Conservation (phyloP, 2,888 invertebrate genomes). For the Noctuana brunneofusca region DNA sequence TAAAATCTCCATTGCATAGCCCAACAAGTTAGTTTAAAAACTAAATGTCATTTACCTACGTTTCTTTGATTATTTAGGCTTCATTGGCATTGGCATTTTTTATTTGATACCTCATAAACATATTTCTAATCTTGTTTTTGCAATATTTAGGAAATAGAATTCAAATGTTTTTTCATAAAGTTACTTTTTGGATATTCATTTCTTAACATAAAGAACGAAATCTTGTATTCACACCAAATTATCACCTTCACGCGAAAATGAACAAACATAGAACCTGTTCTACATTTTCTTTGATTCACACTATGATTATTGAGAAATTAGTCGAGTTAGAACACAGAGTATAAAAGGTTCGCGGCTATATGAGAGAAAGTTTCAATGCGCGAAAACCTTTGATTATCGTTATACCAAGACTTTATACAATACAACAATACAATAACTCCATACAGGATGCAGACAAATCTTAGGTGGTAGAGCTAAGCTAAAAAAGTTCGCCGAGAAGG, state of each 20-base stretch:
- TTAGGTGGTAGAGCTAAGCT: no score
- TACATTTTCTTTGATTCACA: conserved; percentile 42
- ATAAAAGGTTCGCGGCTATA: not conserved
- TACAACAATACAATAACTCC: no score
- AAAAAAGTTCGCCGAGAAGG: no score
- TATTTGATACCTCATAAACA: no score
- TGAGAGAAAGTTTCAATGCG: not conserved
- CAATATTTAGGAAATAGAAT: not conserved
- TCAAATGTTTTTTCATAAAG: not conserved
- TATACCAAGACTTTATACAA: not conserved
- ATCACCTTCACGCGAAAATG: conserved; percentile 35
- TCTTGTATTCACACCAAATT: conserved; percentile 34
- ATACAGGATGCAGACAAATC: no score
- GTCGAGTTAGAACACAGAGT: conserved; percentile 41
- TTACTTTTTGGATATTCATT: not conserved
- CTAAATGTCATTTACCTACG: no score
- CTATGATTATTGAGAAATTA: conserved; percentile 50
- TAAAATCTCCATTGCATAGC: no score
- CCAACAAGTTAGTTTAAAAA: no score
- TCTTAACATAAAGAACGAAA: not conserved
- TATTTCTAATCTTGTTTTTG: not conserved
- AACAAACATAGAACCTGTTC: conserved; percentile 41
- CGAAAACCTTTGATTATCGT: conserved; percentile 2
- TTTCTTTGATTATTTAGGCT: no score
- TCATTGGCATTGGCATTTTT: no score